phyloP scores from a whole-genome alignment of 2,113 vertebrate species.

The Ifrita kowaldi region DNA sequence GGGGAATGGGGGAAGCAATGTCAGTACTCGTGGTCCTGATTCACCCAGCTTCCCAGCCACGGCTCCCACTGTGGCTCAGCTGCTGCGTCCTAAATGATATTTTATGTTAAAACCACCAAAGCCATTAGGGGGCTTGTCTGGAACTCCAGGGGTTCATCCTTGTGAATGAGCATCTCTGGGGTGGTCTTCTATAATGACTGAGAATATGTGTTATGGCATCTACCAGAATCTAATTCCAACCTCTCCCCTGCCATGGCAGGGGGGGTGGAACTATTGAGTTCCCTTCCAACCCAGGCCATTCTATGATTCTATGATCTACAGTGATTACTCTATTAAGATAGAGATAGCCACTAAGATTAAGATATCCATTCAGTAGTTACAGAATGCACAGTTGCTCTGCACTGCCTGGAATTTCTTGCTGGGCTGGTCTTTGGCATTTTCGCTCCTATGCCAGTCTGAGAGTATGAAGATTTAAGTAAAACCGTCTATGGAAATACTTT shows the following conservation, averaged over 20 bases:
- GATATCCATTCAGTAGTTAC: not conserved
- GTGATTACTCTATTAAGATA: not conserved
- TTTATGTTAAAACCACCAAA: not conserved
- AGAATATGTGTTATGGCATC: not conserved
- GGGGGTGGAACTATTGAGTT: not conserved
- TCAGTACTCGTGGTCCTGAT: not conserved
- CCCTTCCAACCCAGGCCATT: not conserved
- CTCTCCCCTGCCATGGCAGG: fast-evolving
- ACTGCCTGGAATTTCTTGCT: not conserved
- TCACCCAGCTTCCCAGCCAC: not conserved
- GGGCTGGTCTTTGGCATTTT: not conserved
- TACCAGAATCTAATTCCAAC: not conserved
- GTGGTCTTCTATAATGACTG: not conserved
- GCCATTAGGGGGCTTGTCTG: not conserved
- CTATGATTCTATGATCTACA: not conserved
- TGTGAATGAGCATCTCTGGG: not conserved
- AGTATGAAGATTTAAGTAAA: not conserved
- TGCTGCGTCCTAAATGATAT: fast-evolving
- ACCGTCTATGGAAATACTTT: not conserved
- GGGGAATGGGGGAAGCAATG: not conserved
- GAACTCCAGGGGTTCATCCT: not conserved
- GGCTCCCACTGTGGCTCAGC: fast-evolving
- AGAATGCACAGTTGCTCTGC: not conserved
- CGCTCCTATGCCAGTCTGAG: not conserved
- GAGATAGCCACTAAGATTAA: not conserved